phyloP scores from a whole-genome alignment of 2,797 vertebrate genomes.

The Chelidonichthys spinosus region DNA sequence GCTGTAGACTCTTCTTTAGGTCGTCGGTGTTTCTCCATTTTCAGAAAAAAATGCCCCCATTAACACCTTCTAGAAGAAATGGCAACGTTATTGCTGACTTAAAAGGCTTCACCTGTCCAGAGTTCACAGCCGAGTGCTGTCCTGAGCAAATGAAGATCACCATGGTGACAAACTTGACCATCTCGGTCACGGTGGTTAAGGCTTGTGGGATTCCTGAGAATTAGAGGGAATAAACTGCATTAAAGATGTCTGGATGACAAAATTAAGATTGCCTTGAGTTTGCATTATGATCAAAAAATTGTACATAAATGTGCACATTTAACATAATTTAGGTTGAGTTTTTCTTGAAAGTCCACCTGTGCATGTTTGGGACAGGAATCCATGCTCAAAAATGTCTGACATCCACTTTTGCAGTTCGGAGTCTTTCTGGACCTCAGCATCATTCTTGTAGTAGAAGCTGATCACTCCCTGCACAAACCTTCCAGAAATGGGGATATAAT shows the following conservation, averaged over 20 bases:
- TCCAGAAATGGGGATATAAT: neutral
- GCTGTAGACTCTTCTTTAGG: neutral
- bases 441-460: conserved; percentile 59
- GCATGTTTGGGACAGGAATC: conserved; percentile 48
- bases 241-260: neutral
- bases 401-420: conserved; percentile 72
- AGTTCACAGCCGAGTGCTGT: conserved; percentile 72
- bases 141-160: conserved; percentile 69
- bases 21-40: too few species aligned
- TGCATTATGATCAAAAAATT: neutral
- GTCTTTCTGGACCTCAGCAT: conserved; percentile 56
- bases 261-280: neutral
- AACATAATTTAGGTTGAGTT: neutral
- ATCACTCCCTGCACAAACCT: conserved; percentile 67
- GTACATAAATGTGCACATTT: neutral
- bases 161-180: conserved; percentile 76
- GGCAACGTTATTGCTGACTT: neutral
- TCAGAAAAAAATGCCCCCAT: neutral
- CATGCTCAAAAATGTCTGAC: conserved; percentile 60
- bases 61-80: neutral
- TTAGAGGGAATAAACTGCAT: neutral
- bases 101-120: conserved; percentile 66
- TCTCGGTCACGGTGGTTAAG: conserved; percentile 43
- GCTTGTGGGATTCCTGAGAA: conserved; percentile 62
- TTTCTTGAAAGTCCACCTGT: conserved; percentile 43